Evolutionary conservation across 2,797 vertebrate genomes (phyloP).

Genomic region (Eulemur mongoz): DNA sequence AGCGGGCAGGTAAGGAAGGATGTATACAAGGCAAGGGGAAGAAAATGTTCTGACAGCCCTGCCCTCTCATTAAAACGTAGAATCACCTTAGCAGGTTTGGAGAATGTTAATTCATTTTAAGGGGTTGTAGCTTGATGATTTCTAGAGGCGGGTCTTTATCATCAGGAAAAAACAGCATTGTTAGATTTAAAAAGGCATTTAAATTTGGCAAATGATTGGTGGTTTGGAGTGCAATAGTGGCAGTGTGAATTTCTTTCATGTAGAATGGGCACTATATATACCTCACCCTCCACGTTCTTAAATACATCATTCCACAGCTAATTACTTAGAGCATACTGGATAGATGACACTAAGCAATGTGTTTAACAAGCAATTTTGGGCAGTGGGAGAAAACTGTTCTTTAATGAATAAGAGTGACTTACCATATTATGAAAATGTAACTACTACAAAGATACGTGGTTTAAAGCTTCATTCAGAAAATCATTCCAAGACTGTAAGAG

Average conservation of each 20-base stretch:
- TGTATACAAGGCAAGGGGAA: neutral
- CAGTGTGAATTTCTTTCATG: neutral
- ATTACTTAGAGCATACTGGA: neutral
- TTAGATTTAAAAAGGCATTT: neutral
- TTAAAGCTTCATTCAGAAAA: conserved; percentile 15
- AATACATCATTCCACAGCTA: neutral
- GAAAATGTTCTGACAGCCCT: neutral
- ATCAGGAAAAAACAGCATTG: neutral
- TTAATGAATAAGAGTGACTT: neutral
- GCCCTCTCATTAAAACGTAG: neutral
- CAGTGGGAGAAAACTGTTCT: neutral
- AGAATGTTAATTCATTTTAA: conserved; percentile 21
- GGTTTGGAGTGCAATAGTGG: neutral
- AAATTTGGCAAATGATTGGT: neutral
- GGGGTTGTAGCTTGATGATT: neutral
- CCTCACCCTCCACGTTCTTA: neutral
- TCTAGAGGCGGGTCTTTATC: neutral
- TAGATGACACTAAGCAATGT: neutral
- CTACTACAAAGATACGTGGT: neutral
- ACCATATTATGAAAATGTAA: neutral
- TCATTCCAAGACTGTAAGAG: neutral
- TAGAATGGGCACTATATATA: neutral
- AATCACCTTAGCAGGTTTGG: neutral
- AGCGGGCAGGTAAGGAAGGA: neutral
- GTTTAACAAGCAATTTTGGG: neutral